Percentiles rank a stretch among this genome's conserved stretches.
These are phyloP conservation scores for Bufo gargarizans DNA, from an alignment of 2,113 vertebrate genomes.

Conservation along the genomic window DNA sequence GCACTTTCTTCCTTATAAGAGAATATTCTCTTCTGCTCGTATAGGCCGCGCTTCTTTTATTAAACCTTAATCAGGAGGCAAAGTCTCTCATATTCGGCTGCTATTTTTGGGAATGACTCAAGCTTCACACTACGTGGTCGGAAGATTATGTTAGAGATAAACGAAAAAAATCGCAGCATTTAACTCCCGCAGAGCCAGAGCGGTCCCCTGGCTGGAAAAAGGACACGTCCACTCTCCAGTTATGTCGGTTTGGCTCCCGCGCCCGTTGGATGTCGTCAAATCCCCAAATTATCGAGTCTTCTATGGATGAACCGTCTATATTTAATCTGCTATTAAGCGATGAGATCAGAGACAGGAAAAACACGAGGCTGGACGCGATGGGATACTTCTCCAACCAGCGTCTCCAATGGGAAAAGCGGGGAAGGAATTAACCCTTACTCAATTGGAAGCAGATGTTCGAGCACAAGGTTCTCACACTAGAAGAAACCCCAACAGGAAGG, in stretches of 20 bases:
- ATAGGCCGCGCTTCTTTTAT: constrained; percentile 1
- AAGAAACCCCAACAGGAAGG: not conserved
- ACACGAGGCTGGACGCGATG: not conserved
- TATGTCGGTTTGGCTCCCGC: not conserved
- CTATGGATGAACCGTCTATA: constrained; percentile 20
- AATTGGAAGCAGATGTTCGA: not conserved
- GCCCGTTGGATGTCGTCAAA: not conserved
- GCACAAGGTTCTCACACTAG: constrained; percentile 9
- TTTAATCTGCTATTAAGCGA: constrained; percentile 45
- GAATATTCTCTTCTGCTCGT: not conserved
- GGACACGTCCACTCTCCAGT: not conserved
- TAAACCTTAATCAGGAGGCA: not conserved
- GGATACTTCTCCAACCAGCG: constrained; percentile 9
- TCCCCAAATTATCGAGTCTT: not conserved
- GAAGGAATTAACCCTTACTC: constrained; percentile 28
- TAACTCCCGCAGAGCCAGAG: not conserved
- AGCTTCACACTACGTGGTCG: not conserved
- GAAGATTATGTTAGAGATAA: constrained; percentile 31
- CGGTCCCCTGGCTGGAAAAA: not conserved
- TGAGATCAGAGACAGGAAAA: constrained; percentile 48
- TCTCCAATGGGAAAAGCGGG: constrained; percentile 31
- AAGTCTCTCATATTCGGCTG: not conserved
- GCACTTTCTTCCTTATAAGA: not conserved
- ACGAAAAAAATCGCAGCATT: not conserved
- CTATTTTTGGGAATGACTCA: constrained; percentile 25